These are phyloP conservation scores for Enhydra lutris DNA, from an alignment of 2,113 vertebrate genomes.

Conservation along the genomic window DNA sequence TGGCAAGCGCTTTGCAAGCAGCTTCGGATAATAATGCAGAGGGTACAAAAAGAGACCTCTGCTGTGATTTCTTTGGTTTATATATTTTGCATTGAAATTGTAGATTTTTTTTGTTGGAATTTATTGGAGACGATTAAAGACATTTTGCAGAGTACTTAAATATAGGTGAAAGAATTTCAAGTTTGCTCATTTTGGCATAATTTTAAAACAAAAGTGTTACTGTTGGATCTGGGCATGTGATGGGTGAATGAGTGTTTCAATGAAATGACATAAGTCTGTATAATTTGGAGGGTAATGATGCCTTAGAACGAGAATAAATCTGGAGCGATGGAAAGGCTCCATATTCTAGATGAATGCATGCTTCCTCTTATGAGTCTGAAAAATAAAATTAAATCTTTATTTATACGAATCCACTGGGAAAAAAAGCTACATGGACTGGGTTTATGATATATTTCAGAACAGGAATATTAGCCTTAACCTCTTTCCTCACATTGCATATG, in stretches of 20 bases:
- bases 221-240: conserved; percentile 86
- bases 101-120: conserved; percentile 68
- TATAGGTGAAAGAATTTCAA: conserved; percentile 85
- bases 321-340: conserved; percentile 75
- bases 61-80: conserved; percentile 39
- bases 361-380: conserved; percentile 61
- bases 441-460: conserved; percentile 35
- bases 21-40: not conserved
- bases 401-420: conserved; percentile 1
- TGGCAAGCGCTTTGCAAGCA: not conserved
- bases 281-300: conserved; percentile 82
- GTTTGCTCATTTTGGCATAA: conserved; percentile 85
- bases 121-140: conserved; percentile 74
- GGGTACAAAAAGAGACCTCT: not conserved
- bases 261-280: conserved; percentile 87
- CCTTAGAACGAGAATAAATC: conserved; percentile 81
- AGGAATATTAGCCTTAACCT: conserved; percentile 74
- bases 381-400: conserved; percentile 66
- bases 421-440: not conserved
- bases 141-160: conserved; percentile 71
- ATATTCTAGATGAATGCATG: conserved; percentile 46
- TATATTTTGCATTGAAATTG: conserved; percentile 42
- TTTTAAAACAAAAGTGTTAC: conserved; percentile 86
- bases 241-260: conserved; percentile 84
- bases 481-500: conserved; percentile 83